Evolutionary conservation across 2,888 invertebrate genomes (phyloP).

Genomic region (Dexiosoma caninum): DNA sequence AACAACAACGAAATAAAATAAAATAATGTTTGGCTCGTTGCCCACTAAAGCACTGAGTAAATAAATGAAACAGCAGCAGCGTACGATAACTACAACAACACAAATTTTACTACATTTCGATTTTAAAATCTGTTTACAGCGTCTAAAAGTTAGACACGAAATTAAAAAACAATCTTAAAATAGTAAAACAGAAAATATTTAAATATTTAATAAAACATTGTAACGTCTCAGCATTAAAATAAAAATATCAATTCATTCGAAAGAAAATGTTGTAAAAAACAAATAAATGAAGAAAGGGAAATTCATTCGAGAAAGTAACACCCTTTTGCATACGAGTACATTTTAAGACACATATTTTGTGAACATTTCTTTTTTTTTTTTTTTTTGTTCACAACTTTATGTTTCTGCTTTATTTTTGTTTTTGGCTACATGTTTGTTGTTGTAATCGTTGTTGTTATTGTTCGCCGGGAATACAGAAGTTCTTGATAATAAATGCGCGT

Average conservation of each 20-base stretch:
- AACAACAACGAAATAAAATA: slow-evolving; percentile 11
- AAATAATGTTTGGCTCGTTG: slow-evolving; percentile 71
- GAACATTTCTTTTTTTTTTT: no score
- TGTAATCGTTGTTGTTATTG: no score
- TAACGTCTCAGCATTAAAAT: slow-evolving; percentile 34
- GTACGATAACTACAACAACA: slow-evolving; percentile 20
- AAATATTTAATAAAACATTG: slow-evolving; percentile 43
- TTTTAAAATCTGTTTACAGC: background rate
- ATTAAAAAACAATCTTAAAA: slow-evolving; percentile 28
- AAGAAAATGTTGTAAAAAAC: background rate
- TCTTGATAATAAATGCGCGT: no score
- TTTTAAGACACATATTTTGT: slow-evolving; percentile 25
- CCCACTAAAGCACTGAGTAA: slow-evolving; percentile 71
- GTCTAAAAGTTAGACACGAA: slow-evolving; percentile 25
- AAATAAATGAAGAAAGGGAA: background rate
- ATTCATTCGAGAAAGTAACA: slow-evolving; percentile 36
- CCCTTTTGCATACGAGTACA: slow-evolving; percentile 50
- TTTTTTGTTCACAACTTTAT: background rate
- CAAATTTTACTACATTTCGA: slow-evolving; percentile 42
- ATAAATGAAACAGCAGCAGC: slow-evolving; percentile 36
- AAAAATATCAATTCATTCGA: background rate
- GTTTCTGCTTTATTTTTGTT: background rate
- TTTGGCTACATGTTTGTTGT: background rate
- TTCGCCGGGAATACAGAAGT: no score
- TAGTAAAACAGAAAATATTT: no score